These are phyloP conservation scores for Nephotettix cincticeps DNA, from an alignment of 1,140 invertebrate genomes.

Conservation along the genomic window DNA sequence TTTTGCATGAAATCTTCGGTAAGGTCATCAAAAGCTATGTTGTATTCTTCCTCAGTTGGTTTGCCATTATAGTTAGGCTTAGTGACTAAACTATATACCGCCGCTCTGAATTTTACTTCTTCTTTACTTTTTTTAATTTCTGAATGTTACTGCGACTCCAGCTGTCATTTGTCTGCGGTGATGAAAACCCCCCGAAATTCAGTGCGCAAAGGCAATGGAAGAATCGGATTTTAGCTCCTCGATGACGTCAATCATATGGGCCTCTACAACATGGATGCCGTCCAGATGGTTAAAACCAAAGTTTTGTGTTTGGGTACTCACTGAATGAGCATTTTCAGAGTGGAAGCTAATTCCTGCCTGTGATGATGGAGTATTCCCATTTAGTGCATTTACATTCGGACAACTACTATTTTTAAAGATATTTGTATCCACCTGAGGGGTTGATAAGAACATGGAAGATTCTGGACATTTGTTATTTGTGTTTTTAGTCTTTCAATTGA, in stretches of 20 bases:
- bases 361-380: no score
- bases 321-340: no score
- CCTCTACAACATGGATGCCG: background rate
- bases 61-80: background rate
- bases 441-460: no score
- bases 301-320: background rate
- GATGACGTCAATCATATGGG: background rate
- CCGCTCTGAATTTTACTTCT: background rate
- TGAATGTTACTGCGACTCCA: background rate
- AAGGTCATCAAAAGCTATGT: no score
- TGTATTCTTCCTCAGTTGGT: no score
- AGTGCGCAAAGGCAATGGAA: background rate
- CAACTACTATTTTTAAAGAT: no score
- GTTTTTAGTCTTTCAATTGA: no score
- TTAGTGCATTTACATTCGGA: no score
- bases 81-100: background rate
- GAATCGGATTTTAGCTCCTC: background rate
- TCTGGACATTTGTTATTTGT: no score
- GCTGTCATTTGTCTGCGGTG: background rate
- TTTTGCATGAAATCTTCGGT: no score
- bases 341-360: no score
- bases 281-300: background rate
- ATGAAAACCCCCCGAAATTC: background rate
- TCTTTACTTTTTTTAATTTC: background rate
- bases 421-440: no score